A percentile compares a stretch with the other conserved stretches of the same genome.
These are phyloP conservation scores for Paraescarpia echinospica DNA, from an alignment of 1,140 invertebrate species.

Conservation along the genomic window DNA sequence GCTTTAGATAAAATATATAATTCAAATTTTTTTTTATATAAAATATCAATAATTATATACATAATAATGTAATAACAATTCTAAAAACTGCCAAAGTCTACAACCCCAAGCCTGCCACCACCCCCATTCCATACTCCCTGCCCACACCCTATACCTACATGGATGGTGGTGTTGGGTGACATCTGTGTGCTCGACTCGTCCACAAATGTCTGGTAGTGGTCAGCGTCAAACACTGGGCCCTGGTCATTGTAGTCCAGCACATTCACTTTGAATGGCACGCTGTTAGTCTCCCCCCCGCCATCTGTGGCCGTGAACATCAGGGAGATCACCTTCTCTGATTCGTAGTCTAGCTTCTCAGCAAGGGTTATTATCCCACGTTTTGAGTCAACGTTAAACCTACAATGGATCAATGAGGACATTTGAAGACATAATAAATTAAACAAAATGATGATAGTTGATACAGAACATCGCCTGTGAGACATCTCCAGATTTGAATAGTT, in stretches of 20 bases:
- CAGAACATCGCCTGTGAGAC: too few species aligned
- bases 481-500: too few species aligned
- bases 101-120: neutral
- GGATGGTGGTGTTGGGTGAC: slow-evolving; percentile 68
- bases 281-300: neutral
- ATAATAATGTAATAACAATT: too few species aligned
- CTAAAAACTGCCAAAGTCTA: too few species aligned
- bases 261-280: slow-evolving; percentile 68
- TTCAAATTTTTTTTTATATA: too few species aligned
- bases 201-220: slow-evolving; percentile 60
- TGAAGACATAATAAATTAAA: too few species aligned
- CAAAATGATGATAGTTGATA: too few species aligned
- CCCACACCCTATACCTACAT: slow-evolving; percentile 68
- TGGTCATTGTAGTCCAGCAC: slow-evolving; percentile 79
- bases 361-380: neutral
- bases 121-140: too few species aligned
- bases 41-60: too few species aligned
- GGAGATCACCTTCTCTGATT: neutral
- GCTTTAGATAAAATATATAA: too few species aligned
- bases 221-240: slow-evolving; percentile 57
- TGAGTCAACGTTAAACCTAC: slow-evolving; percentile 14
- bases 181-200: slow-evolving; percentile 70
- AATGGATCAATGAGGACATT: neutral
- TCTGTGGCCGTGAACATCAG: slow-evolving; percentile 23
- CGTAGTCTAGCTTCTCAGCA: slow-evolving; percentile 5